Conservation (phyloP, 2,888 invertebrate species). For the Tachina fera region DNA sequence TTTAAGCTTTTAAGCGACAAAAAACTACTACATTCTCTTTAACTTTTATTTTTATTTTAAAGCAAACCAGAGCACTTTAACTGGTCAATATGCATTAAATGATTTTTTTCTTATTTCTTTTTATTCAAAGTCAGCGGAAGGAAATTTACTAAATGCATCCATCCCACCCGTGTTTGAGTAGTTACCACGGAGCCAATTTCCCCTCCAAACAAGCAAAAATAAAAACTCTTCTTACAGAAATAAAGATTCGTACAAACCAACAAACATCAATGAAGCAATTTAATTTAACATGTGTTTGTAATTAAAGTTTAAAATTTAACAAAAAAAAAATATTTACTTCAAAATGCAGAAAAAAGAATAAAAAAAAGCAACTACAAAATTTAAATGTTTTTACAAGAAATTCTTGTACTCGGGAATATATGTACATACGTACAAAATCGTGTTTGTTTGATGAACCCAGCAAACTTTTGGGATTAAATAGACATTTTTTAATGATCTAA, state of each 20-base stretch:
- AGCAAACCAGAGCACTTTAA: neutral
- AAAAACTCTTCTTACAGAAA: slow-evolving; percentile 44
- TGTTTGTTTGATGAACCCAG: slow-evolving; percentile 26
- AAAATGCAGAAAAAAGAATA: slow-evolving; percentile 7
- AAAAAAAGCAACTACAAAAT: slow-evolving; percentile 35
- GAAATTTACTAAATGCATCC: slow-evolving; percentile 58
- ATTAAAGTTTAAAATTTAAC: slow-evolving; percentile 70
- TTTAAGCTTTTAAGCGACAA: neutral
- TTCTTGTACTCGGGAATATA: slow-evolving; percentile 29
- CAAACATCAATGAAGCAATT: slow-evolving; percentile 70
- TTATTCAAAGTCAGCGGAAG: slow-evolving; percentile 55
- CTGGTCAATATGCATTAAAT: slow-evolving; percentile 38
- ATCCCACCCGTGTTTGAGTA: slow-evolving; percentile 31
- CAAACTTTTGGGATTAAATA: neutral
- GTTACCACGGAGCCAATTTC: slow-evolving; percentile 35
- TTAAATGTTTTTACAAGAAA: slow-evolving; percentile 64
- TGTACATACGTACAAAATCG: neutral
- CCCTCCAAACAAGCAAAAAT: slow-evolving; percentile 3
- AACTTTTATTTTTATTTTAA: neutral
- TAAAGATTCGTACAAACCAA: slow-evolving; percentile 41
- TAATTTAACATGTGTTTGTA: slow-evolving; percentile 75
- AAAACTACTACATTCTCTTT: neutral
- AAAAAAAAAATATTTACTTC: slow-evolving; percentile 12
- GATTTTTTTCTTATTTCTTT: neutral
- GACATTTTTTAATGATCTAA: too few relatives aligned